Conservation (phyloP, 2,797 vertebrate species). For the Onychomys arenicola region DNA sequence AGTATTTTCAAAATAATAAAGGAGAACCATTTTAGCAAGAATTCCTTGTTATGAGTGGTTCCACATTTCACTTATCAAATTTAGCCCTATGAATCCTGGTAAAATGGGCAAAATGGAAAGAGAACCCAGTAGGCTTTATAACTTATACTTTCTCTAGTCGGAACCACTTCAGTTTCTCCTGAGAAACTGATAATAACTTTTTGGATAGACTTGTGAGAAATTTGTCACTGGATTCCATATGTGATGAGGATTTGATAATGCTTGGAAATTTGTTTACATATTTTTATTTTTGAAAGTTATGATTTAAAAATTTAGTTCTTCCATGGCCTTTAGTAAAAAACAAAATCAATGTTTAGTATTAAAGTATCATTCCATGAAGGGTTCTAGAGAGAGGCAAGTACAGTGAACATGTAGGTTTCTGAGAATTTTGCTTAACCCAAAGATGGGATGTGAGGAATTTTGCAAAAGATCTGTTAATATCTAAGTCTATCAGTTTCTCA, state of each 20-base stretch:
- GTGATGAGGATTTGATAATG: slow-evolving; percentile 20
- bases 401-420: background rate
- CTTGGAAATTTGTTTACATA: slow-evolving; percentile 48
- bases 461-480: slow-evolving; percentile 37
- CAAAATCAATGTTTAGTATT: slow-evolving; percentile 54
- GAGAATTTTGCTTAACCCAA: slow-evolving; percentile 29
- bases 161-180: slow-evolving; percentile 26
- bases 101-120: background rate
- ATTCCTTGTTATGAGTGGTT: slow-evolving; percentile 44
- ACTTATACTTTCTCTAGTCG: slow-evolving; percentile 51
- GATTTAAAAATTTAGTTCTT: slow-evolving; percentile 46
- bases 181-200: slow-evolving; percentile 59
- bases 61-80: slow-evolving; percentile 48
- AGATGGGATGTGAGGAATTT: background rate
- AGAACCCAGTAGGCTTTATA: slow-evolving; percentile 39
- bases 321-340: slow-evolving; percentile 43
- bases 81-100: slow-evolving; percentile 41
- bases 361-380: slow-evolving; percentile 57
- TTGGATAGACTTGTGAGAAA: slow-evolving; percentile 50
- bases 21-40: slow-evolving; percentile 54
- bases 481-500: slow-evolving; percentile 36
- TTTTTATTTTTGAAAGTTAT: slow-evolving; percentile 17
- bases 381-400: slow-evolving; percentile 5
- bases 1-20: slow-evolving; percentile 47
- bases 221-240: slow-evolving; percentile 30